A percentile compares a stretch with the other conserved stretches of the same genome.
Conservation (phyloP, 2,888 invertebrate species). For the Epirrita christyi region DNA sequence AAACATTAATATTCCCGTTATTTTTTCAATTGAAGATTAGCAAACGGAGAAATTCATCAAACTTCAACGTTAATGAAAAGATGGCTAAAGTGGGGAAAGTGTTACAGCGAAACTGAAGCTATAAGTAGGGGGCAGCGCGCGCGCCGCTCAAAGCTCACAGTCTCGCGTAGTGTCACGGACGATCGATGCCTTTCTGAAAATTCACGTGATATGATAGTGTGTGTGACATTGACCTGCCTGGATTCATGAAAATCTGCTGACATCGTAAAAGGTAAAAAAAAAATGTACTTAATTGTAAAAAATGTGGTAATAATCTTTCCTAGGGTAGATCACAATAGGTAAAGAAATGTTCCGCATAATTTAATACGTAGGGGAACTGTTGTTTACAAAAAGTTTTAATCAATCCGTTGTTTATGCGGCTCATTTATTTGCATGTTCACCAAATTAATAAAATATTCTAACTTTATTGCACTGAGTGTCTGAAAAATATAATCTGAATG, state of each 20-base stretch:
- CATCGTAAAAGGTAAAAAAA: slow-evolving; percentile 38
- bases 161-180: slow-evolving; percentile 57
- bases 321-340: too few species aligned
- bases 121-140: slow-evolving; percentile 71
- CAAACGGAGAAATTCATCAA: slow-evolving; percentile 53
- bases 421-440: too few species aligned
- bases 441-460: too few species aligned
- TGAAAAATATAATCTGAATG: too few species aligned
- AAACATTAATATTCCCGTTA: not conserved
- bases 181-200: slow-evolving; percentile 34
- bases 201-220: slow-evolving; percentile 42
- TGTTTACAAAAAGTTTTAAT: too few species aligned
- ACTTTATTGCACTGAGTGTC: too few species aligned
- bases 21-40: slow-evolving; percentile 24
- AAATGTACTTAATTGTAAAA: too few species aligned
- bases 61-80: slow-evolving; percentile 49
- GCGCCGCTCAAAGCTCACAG: slow-evolving; percentile 66
- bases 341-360: too few species aligned
- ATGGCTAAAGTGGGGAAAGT: slow-evolving; percentile 77
- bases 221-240: slow-evolving; percentile 40
- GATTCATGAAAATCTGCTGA: slow-evolving; percentile 27
- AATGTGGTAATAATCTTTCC: too few species aligned
- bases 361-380: too few species aligned
- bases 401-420: too few species aligned
- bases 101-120: slow-evolving; percentile 69